Evolutionary conservation across 1,140 invertebrate genomes (phyloP), one percentile per base, ranked within the genome.

Genomic region (Drosophila equinoxialis): DNA sequence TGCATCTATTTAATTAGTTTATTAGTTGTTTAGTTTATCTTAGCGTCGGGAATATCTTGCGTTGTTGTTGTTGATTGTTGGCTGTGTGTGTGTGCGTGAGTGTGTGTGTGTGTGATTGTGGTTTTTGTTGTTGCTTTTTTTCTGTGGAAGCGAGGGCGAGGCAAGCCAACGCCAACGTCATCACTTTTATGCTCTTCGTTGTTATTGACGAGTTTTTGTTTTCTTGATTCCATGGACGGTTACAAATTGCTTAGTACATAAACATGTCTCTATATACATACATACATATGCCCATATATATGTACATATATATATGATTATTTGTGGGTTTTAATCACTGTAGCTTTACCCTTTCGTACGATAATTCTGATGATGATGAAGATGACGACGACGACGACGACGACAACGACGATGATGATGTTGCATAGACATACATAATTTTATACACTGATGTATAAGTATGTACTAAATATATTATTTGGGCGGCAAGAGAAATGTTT

Each of bases 151-250:
- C 57, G 57, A 59, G 57, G 57, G 57, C 57, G 57, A 59, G 57
- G 57, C 57, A 59, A 59, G 35, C n/a, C 57, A 59, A 59, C 57
- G 57, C 57, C 33, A 59, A 59, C 57, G 57, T 59, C 57, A 59
- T 59, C 57, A 59, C 57, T 59, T 59, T 39, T 17, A 33, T 13
- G 35, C 57, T 59, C 33, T 59, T 59, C 57, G 57, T 59, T 59
- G 57, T 59, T 57, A 33, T 57, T 57, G 57, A 37, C 33, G 35
- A 35, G 57, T 14, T 59, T 51, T 35, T 17, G n/a, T 39, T 57
- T 20, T 59, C 57, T 59, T 37, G 35, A 39, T 59, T 59, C 57
- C 57, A 59, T 59, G 57, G 57, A 59, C 57, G 57, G 57, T 17
- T 59, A 4, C 3, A 37, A 13, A 59, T 59, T 59, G 35, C 57